Percentiles rank a stretch among this genome's conserved stretches.
Conservation (phyloP, 2,797 vertebrate species). For the Varecia variegata region DNA sequence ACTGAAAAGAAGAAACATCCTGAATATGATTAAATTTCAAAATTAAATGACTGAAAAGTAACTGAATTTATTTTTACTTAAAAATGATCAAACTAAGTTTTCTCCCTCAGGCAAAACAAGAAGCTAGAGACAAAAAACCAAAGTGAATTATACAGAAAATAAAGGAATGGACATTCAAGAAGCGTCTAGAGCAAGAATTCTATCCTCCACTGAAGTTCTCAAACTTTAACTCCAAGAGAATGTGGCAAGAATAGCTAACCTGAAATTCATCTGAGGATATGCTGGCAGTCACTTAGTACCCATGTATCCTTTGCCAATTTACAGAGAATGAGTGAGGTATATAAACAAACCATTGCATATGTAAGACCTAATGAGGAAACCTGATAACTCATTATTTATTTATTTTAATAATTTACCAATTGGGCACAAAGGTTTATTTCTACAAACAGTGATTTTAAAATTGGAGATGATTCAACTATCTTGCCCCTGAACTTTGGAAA, state of each 20-base stretch:
- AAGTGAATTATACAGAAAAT: neutral
- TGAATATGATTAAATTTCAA: neutral
- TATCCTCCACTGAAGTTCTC: neutral
- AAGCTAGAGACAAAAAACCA: neutral
- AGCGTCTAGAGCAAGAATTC: neutral
- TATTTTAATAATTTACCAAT: conserved; percentile 67
- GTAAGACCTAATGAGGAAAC: neutral
- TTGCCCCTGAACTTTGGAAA: conserved; percentile 52
- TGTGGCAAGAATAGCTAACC: neutral
- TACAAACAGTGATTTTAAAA: conserved; percentile 60
- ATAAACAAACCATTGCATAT: neutral
- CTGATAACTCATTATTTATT: neutral
- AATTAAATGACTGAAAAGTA: neutral
- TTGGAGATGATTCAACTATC: neutral
- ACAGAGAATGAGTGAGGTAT: neutral
- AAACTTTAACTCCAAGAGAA: neutral
- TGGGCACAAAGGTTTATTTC: conserved; percentile 60
- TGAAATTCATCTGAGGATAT: neutral
- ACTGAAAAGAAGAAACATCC: neutral
- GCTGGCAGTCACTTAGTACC: too few relatives aligned
- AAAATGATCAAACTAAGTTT: neutral
- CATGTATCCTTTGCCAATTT: neutral
- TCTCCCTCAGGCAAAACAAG: neutral
- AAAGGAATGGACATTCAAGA: neutral
- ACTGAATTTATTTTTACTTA: neutral